Conservation (phyloP, 2,113 vertebrate genomes). For the Canis aureus region DNA sequence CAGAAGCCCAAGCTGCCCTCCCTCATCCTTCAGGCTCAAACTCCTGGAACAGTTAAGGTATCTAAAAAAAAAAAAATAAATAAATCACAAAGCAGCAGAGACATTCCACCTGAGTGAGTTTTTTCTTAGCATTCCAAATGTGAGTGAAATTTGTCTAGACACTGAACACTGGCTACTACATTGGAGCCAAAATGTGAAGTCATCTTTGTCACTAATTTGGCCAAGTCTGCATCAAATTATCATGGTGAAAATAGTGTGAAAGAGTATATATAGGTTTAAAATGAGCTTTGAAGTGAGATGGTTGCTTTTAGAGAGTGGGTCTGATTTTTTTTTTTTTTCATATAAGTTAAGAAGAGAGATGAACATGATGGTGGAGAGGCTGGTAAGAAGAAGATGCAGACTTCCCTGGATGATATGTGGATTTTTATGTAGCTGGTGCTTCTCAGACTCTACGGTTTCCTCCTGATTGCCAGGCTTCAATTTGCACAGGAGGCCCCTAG, state of each 20-base stretch:
- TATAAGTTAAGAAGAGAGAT: not conserved
- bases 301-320: not conserved
- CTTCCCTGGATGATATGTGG: too few relatives aligned
- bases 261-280: not conserved
- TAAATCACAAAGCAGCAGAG: not conserved
- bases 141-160: not conserved
- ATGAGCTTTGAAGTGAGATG: not conserved
- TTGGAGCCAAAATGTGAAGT: not conserved
- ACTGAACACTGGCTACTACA: not conserved
- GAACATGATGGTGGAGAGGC: too few relatives aligned
- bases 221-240: not conserved
- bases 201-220: constrained; percentile 10
- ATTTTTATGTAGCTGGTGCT: not conserved
- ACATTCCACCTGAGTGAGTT: not conserved
- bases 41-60: not conserved
- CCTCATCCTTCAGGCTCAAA: not conserved
- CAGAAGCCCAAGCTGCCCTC: not conserved
- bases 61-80: not conserved
- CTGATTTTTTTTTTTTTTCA: not conserved
- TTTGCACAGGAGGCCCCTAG: not conserved
- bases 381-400: fast-evolving
- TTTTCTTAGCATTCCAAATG: not conserved
- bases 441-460: not conserved
- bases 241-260: not conserved
- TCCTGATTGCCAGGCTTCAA: fast-evolving